These are phyloP conservation scores for Chamaetylas fuelleborni DNA, from an alignment of 2,113 vertebrate species.

Conservation along the genomic window DNA sequence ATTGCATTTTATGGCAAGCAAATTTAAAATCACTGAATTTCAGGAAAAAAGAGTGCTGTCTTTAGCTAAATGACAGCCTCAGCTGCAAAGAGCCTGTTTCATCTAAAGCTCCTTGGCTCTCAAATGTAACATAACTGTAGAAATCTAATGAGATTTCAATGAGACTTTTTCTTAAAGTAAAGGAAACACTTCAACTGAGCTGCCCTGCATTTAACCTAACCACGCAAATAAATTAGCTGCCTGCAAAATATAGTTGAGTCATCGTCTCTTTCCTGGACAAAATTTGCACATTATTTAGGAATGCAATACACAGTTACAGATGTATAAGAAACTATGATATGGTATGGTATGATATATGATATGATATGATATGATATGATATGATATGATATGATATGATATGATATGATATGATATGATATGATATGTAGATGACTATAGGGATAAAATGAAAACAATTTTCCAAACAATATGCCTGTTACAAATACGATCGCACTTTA, in stretches of 20 bases:
- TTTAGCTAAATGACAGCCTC: conserved; percentile 23
- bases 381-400: background rate
- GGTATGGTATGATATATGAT: too few species aligned
- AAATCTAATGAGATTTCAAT: conserved; percentile 37
- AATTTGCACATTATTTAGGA: background rate
- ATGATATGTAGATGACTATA: background rate
- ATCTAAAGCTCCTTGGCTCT: conserved; percentile 17
- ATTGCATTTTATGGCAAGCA: background rate
- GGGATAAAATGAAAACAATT: background rate
- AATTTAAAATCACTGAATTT: background rate
- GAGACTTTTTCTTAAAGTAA: conserved; percentile 4
- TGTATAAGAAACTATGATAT: background rate
- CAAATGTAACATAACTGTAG: conserved; percentile 38
- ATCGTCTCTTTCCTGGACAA: background rate
- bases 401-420: background rate
- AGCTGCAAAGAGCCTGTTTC: conserved; percentile 28
- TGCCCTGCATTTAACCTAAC: conserved; percentile 23
- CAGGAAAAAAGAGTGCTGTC: background rate
- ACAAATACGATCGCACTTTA: background rate
- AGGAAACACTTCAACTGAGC: conserved; percentile 9
- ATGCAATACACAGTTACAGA: background rate
- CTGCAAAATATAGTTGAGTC: conserved; percentile 8
- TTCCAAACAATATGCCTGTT: background rate
- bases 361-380: background rate
- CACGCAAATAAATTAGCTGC: conserved; percentile 43